Evolutionary conservation across 1,140 invertebrate species (phyloP), one percentile per base, ranked within the genome.

Genomic region (Bactericera cockerelli): DNA sequence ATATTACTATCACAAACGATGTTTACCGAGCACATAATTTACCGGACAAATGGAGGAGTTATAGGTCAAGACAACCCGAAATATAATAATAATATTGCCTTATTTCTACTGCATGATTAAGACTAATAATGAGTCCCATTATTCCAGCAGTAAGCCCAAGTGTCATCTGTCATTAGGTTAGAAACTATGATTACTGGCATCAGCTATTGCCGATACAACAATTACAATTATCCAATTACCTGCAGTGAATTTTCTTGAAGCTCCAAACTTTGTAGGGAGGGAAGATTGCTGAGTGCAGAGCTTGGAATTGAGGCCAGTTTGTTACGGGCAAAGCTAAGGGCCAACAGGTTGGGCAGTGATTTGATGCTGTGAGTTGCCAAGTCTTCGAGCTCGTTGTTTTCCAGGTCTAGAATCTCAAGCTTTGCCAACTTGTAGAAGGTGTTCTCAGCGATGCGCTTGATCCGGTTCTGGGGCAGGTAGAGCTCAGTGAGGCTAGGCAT

Each of bases 341-440:
- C 81, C 63, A 84, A 79, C 10, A 96, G 71, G 60, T 84, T 82
- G 0, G 83, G 83, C 36, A 96, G 70, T 59, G 79, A 80, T 61
- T 79, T 75, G 3, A 97, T 78, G 0, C 88, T 81, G 63, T 87
- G 83, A 1, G 81, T 75, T 66, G 87, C 82, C 33, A 94, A 79
- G 14, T 81, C 74, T 66, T 81, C 79, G 2, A 94, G 75, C 67
- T 90, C 81, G 68, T 94, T 94, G 63, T 81, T 82, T 56, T 87
- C 83, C 58, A 93, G 73, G 72, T 89, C 82, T 3, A 90, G 77
- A 39, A 81, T 76, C 63, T 80, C 78, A 11, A 93, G 70, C 56
- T 82, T 78, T 25, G 78, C 77, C 49, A 91, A 68, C 65, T 85
- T 78, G 61, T 79, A 74, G 63, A 91, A 89, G 6, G 81, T 81